phyloP scores from a whole-genome alignment of 2,797 vertebrate species.

The Tamandua tetradactyla region DNA sequence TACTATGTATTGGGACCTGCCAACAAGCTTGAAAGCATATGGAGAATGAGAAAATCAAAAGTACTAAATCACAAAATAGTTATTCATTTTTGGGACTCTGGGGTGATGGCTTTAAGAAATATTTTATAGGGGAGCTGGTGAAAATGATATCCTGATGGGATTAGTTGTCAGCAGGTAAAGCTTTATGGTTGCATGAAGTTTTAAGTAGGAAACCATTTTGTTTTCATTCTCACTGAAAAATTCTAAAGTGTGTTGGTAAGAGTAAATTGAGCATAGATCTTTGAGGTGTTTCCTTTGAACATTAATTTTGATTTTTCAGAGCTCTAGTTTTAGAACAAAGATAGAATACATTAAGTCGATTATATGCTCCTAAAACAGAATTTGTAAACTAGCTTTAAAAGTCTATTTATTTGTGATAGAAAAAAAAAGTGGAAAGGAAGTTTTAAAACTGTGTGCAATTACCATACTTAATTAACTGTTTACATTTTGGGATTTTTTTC shows the following conservation, averaged over 20 bases:
- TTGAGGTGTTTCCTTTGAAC: conserved; percentile 23
- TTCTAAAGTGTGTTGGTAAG: neutral
- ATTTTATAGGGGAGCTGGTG: neutral
- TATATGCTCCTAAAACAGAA: neutral
- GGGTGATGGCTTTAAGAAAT: neutral
- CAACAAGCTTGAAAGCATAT: neutral
- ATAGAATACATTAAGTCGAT: neutral
- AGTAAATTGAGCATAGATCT: neutral
- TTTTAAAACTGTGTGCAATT: neutral
- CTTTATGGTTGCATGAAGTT: neutral
- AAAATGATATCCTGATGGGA: neutral
- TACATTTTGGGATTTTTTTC: neutral
- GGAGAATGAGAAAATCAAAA: neutral
- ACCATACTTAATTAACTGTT: conserved; percentile 19
- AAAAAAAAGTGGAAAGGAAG: conserved; percentile 31
- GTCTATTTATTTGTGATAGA: neutral
- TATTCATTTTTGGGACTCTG: neutral
- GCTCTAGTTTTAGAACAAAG: neutral
- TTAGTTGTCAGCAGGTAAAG: neutral
- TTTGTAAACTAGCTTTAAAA: conserved; percentile 37
- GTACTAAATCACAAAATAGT: neutral
- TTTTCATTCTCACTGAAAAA: neutral
- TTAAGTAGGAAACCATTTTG: conserved; percentile 10
- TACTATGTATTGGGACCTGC: neutral
- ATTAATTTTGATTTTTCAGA: conserved; percentile 1